Conservation (phyloP, 2,113 vertebrate species). For the Urocynchramus pylzowi region DNA sequence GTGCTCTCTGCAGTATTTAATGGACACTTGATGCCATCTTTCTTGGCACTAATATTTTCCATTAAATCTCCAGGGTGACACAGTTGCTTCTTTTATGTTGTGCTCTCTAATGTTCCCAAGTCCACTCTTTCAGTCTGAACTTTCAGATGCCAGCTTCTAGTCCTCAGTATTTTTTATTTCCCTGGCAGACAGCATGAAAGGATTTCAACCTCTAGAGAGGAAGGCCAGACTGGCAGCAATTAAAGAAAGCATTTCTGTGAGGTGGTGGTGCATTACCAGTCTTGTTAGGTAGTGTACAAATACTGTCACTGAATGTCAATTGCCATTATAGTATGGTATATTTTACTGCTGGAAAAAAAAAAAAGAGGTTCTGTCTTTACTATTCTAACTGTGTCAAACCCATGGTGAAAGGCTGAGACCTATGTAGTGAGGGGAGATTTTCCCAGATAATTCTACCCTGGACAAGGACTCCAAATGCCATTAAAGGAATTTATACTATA, state of each 20-base stretch:
- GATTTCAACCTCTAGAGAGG: neutral
- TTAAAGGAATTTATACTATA: neutral
- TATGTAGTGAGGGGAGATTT: neutral
- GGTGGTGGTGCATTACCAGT: neutral
- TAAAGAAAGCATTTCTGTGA: neutral
- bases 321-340: neutral
- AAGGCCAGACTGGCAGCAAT: neutral
- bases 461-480: neutral
- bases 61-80: neutral
- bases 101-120: neutral
- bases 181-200: neutral
- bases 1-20: neutral
- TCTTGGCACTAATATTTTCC: neutral
- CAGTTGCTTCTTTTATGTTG: neutral
- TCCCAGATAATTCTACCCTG: neutral
- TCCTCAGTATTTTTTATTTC: neutral
- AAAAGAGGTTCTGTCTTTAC: neutral
- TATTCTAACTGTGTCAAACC: neutral
- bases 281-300: neutral
- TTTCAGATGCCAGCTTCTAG: neutral
- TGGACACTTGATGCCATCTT: neutral
- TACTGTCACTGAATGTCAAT: neutral
- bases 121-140: neutral
- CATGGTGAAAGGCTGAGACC: neutral
- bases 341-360: neutral